These are phyloP conservation scores for Sinosuthora webbiana DNA, from an alignment of 2,113 vertebrate genomes.

Conservation along the genomic window DNA sequence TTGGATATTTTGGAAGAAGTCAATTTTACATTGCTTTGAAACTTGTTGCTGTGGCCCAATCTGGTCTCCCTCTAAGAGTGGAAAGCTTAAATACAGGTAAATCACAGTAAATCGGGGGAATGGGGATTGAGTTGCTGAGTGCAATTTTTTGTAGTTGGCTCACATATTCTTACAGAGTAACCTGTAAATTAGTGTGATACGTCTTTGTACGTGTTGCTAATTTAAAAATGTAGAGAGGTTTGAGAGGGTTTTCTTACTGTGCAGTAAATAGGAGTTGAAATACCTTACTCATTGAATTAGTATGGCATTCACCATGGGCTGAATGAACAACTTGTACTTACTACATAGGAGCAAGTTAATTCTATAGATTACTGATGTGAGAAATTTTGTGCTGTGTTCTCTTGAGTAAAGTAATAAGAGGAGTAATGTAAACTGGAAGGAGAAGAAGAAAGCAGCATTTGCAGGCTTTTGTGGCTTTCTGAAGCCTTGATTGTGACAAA, in stretches of 20 bases:
- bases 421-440: background rate
- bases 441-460: background rate
- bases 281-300: background rate
- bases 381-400: background rate
- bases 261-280: background rate
- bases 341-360: background rate
- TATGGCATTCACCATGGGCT: background rate
- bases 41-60: conserved; percentile 95
- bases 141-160: background rate
- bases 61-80: conserved; percentile 91
- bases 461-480: background rate
- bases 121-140: background rate
- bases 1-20: conserved; percentile 97
- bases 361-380: background rate
- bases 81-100: conserved; percentile 97
- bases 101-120: background rate
- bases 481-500: background rate
- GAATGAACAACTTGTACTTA: background rate
- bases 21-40: conserved; percentile 99
- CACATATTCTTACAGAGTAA: background rate
- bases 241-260: background rate
- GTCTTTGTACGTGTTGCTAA: background rate
- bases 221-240: background rate
- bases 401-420: background rate
- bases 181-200: background rate